Base-by-base conservation (phyloP, 2,113 vertebrate species). In the Balaeniceps rex region DNA sequence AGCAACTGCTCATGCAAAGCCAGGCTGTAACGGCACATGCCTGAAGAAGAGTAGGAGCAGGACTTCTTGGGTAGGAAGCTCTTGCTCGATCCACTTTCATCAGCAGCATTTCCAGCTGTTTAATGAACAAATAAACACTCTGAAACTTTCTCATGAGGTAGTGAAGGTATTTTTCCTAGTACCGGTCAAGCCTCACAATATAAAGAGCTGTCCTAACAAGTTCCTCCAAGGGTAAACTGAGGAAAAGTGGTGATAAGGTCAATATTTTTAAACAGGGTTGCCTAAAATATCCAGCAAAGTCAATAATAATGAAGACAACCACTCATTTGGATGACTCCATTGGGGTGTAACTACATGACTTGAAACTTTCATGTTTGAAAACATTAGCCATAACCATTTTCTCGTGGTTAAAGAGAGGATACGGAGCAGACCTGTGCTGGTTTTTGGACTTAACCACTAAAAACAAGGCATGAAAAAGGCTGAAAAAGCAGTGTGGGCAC, bases 91-190 rank as follows among this genome's bases (percentile, higher is more conserved):
- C 21, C 22, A 44, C 38, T 42, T 85, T 64, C 29, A 34, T 5
- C 71, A 58, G 19, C 12, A 64, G 33, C 16, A 54, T 77, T 95
- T 93, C 24, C 51, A 94, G 36, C 7, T 52, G 36, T 18, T 57
- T 78, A 93, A 88, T 61, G 87, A 80, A 80, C 19, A 88, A 83
- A 93, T 33, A 85, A 93, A 78, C 16, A 36, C 51, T 25, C 24
- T 49, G 47, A 68, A 91, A 80, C 10, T 52, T 88, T 68, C 31
- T 87, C 22, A 26, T 38, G n/a, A 54, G 36, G 40, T 19, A 61
- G 31, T 26, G 0, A 2, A 91, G 72, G 9, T 40, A 52, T 63
- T 91, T 91, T 75, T 29, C 19, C 31, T 8, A 4, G 36, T 58
- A 77, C 57, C 29, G 66, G 42, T 55, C 47, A 91, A 76, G 31